Conservation (phyloP, 2,888 invertebrate species). For the Microplitis manilae region DNA sequence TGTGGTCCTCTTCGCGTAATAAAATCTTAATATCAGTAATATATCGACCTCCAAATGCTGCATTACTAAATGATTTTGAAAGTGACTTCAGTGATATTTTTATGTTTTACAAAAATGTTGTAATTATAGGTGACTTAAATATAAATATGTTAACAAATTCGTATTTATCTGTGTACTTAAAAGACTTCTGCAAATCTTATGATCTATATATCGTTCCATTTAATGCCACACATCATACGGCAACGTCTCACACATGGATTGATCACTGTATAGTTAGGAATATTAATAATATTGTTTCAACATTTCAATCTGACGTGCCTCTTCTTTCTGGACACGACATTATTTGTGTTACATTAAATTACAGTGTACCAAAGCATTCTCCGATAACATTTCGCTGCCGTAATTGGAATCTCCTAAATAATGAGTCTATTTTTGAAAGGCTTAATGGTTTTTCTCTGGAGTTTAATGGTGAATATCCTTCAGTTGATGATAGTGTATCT, state of each 20-base stretch:
- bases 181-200: too few species aligned
- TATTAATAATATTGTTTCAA: background rate
- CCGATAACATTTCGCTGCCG: too few species aligned
- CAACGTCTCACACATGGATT: background rate
- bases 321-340: slow-evolving; percentile 7
- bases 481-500: background rate
- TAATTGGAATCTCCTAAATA: background rate
- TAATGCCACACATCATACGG: slow-evolving; percentile 9
- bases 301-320: slow-evolving; percentile 5
- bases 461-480: background rate
- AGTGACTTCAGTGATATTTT: too few species aligned
- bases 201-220: too few species aligned
- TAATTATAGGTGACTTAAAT: too few species aligned
- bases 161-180: too few species aligned
- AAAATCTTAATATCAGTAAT: background rate
- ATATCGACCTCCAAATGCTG: background rate
- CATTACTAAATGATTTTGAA: too few species aligned
- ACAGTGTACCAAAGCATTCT: too few species aligned
- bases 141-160: too few species aligned
- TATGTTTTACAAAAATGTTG: too few species aligned
- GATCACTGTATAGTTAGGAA: slow-evolving; percentile 1
- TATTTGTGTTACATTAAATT: background rate
- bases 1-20: background rate
- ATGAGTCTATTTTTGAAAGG: background rate
- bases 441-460: background rate